Evolutionary conservation across 1,140 invertebrate species (phyloP).

Genomic region (Thrips palmi): DNA sequence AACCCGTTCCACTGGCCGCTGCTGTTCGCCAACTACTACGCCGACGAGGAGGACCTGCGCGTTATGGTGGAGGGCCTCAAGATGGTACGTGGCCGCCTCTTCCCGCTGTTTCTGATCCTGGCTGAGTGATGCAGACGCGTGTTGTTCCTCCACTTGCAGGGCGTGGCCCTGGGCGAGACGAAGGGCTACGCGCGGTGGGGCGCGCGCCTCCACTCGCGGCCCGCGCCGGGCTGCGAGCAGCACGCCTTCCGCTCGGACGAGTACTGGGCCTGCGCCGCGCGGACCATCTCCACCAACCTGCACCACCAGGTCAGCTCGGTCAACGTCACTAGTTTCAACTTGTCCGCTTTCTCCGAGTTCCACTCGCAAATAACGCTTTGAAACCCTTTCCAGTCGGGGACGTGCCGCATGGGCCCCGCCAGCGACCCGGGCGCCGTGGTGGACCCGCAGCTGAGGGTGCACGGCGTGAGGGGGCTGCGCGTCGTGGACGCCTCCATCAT

Average conservation of each 20-base stretch:
- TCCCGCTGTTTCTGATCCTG: too few species aligned
- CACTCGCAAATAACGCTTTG: too few species aligned
- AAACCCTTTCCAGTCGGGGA: too few species aligned
- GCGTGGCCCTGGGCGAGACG: constrained; percentile 36
- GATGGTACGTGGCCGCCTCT: constrained; percentile 14
- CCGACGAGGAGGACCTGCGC: constrained; percentile 39
- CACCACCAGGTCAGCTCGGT: constrained; percentile 52
- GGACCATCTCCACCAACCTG: constrained; percentile 35
- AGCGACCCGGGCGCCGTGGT: constrained; percentile 50
- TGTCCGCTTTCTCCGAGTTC: too few species aligned
- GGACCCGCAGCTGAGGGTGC: constrained; percentile 43
- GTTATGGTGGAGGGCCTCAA: constrained; percentile 47
- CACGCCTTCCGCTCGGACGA: constrained; percentile 34
- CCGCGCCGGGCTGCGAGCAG: constrained; percentile 35
- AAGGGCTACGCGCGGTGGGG: constrained; percentile 37
- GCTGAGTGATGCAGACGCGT: too few species aligned
- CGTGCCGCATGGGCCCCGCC: constrained; percentile 43
- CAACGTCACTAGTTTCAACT: too few species aligned
- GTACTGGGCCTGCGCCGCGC: constrained; percentile 58
- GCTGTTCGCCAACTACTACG: constrained; percentile 56
- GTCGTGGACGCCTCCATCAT: constrained; percentile 62
- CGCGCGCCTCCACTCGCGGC: constrained; percentile 30
- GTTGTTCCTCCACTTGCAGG: too few species aligned
- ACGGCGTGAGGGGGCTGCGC: constrained; percentile 45
- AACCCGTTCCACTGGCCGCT: constrained; percentile 55